A percentile compares a stretch with the other conserved stretches of the same genome.
Evolutionary conservation across 1,140 invertebrate genomes (phyloP).

Genomic region (Drosophila asahinai): DNA sequence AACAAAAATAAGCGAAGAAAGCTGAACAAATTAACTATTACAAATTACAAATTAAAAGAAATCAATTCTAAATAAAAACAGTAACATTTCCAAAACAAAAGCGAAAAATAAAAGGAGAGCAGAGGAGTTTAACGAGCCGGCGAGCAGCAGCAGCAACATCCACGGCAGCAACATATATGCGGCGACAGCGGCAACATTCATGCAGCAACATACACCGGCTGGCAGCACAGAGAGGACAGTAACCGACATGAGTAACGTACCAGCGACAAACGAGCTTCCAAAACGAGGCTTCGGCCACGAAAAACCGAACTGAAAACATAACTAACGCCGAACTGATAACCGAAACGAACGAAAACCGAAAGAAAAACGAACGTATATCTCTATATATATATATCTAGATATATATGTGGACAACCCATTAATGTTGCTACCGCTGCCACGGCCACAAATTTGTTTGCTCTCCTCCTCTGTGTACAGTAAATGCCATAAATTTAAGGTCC

Average conservation of each 20-base stretch:
- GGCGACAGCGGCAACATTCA: conserved; percentile 23
- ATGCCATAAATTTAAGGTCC: conserved; percentile 78
- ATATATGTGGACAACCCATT: conserved; percentile 16
- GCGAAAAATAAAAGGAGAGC: conserved; percentile 42
- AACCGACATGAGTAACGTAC: conserved; percentile 43
- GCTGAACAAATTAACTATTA: conserved; percentile 18
- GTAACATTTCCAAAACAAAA: conserved; percentile 40
- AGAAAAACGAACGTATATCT: conserved; percentile 9
- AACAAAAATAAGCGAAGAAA: conserved; percentile 16
- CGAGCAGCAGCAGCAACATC: conserved; percentile 41
- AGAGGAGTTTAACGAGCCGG: conserved; percentile 65
- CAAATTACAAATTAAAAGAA: conserved; percentile 23
- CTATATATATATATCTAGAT: neutral
- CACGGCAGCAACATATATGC: conserved; percentile 31
- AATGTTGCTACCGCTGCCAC: conserved; percentile 50
- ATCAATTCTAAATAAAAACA: conserved; percentile 31
- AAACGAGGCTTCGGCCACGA: conserved; percentile 55
- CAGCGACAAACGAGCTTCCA: conserved; percentile 77
- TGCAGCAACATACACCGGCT: conserved; percentile 46
- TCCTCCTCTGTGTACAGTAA: conserved; percentile 68
- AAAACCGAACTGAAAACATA: conserved; percentile 33
- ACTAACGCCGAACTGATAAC: neutral
- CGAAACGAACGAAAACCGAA: conserved; percentile 16
- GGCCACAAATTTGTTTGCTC: conserved; percentile 71
- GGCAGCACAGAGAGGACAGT: conserved; percentile 40